Base-by-base conservation (phyloP, 2,797 vertebrate species). In the Toxotes lorentzi region DNA sequence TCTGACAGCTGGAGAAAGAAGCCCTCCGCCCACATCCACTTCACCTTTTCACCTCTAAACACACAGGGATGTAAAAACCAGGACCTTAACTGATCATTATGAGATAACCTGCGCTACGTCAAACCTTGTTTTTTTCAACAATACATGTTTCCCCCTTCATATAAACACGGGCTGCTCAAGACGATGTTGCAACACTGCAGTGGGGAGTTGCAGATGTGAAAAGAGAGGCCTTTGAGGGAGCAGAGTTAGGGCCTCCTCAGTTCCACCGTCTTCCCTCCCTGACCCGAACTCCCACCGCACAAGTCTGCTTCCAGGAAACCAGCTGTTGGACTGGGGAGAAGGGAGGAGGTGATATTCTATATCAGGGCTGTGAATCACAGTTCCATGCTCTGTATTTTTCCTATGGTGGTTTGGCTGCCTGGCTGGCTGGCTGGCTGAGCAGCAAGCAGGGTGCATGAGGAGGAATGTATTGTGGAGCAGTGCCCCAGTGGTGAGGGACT, bases 351-450 rank as follows among this genome's bases (percentile, higher is more conserved):
- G 92, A 88, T 93, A 91, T 93, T 91, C 92, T 94, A 94, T 94
- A 94, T 94, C 92, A 93, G 91, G 89, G 80, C 86, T 90, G 88
- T 95, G 94, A 95, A 93, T 95, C 95, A 93, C 91, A 88, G 91
- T 88, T 94, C 92, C 78, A 87, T 88, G 90, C 91, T 92, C 91
- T 91, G 91, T 93, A 82, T 94, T 94, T 95, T 94, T 93, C 90
- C 93, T 85, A 77, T 81, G 90, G 87, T 86, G 90, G 90, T 90
- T 92, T 93, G 90, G 90, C 88, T 81, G 86, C 43, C 79, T 88
- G 86, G 79, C 80, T 81, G 78, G 34, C 65, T 82, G 50, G 88
- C 83, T 89, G 84, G 82, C 86, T 76, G 74, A 84, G 82, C 14
- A 77, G 84, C 84, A 91, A 88, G 85, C 87, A 82, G 69, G 71